phyloP scores from a whole-genome alignment of 2,797 vertebrate species.

The Hydrolagus colliei region DNA sequence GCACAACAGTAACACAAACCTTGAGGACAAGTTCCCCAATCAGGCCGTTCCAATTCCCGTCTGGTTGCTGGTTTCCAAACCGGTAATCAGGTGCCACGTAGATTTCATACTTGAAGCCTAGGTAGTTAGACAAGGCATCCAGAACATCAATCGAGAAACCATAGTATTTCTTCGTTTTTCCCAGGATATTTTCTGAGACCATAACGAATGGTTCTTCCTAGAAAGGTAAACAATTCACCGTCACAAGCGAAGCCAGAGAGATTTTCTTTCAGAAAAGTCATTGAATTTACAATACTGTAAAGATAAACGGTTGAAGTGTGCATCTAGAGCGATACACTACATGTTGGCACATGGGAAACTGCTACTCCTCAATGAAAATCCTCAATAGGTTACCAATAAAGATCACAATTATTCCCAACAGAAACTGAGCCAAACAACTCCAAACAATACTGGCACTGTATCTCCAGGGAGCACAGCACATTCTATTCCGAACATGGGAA shows the following conservation, averaged over 20 bases:
- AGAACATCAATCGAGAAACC: conserved; percentile 93
- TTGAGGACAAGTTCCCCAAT: conserved; percentile 93
- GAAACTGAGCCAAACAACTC: too few species aligned
- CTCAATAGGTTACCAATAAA: too few species aligned
- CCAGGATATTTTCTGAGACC: conserved; percentile 96
- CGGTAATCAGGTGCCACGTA: conserved; percentile 92
- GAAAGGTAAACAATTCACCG: conserved; percentile 30
- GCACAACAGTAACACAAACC: conserved; percentile 49
- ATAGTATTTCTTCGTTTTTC: conserved; percentile 95
- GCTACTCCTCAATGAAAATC: too few species aligned
- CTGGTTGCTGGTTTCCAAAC: conserved; percentile 84
- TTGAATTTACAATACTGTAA: not conserved
- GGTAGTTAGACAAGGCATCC: conserved; percentile 87
- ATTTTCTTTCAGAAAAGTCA: not conserved
- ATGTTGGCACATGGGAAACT: too few species aligned
- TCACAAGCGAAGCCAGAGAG: not conserved
- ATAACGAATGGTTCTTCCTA: conserved; percentile 98
- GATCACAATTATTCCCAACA: too few species aligned
- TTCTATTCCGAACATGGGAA: too few species aligned
- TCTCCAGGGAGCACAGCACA: too few species aligned
- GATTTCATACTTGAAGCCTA: conserved; percentile 96
- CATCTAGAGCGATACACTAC: too few species aligned
- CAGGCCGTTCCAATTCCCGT: conserved; percentile 90
- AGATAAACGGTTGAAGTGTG: conserved; percentile 30
- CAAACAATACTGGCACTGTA: too few species aligned